Evolutionary conservation across 2,888 invertebrate genomes (phyloP), one percentile per base, ranked within the genome.

Genomic region (Palloptera scutellata): DNA sequence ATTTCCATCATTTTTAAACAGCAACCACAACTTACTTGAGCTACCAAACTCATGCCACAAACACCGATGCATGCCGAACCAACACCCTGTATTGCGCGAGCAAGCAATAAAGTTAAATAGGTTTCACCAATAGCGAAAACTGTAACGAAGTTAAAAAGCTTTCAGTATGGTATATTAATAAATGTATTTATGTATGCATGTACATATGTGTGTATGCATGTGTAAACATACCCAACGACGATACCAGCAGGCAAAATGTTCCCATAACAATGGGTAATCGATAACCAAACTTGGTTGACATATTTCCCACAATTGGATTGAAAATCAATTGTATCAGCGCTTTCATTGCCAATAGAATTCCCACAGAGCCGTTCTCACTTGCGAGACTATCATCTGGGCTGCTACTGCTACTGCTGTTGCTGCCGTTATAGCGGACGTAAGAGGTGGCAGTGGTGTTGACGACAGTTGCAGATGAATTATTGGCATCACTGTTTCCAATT

Each of bases 31-130:
- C 76, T 74, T 74, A 80, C 79, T 73, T 82, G 84, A 0, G 94
- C 94, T 60, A 94, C 88, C 74, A 94, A 84, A 72, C 92, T 92
- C 92, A 95, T 92, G 48, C 94, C 94, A 76, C 92, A 89, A 8
- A 94, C 91, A 17, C 91, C 90, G 67, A 92, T 90, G 73, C 92
- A 91, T 0, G 94, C 91, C 1, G 94, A 94, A 11, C 92, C 92
- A 64, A 93, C 86, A 1, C 94, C 95, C 80, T 95, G 94, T 15
- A 93, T 83, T 61, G 91, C 91, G 70, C 95, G 86, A 0, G 93
- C 94, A 59, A 92, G 76, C 72, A 94, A 88, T 70, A 94, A 85
- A 4, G 89, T 84, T 66, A 86, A 85, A 81, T 91, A 93, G 1
- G 90, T 89, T 78, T 90, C 89, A 1, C 92, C 92, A 74, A 91